Percentiles rank a stretch among this genome's conserved stretches.
phyloP scores from a whole-genome alignment of 2,113 vertebrate genomes.

The Podiceps cristatus region DNA sequence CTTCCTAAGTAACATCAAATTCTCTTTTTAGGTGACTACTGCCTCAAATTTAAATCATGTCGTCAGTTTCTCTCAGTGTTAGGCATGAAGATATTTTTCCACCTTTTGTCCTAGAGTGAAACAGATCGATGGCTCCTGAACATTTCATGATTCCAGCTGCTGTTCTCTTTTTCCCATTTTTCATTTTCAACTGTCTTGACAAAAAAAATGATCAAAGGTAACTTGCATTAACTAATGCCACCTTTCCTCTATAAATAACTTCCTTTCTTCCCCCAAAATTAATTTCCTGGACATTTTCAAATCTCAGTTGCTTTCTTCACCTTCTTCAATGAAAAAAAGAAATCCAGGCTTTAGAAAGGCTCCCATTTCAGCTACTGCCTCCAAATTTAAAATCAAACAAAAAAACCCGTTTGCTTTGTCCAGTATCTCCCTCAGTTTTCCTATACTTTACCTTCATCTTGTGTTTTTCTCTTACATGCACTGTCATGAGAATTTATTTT shows the following conservation, averaged over 20 bases:
- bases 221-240: neutral
- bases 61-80: neutral
- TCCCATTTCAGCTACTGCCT: neutral
- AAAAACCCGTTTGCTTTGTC: neutral
- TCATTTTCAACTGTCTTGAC: constrained; percentile 3
- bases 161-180: neutral
- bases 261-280: neutral
- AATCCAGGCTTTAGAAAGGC: neutral
- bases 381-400: neutral
- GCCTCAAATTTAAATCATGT: neutral
- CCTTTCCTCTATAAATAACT: neutral
- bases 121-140: neutral
- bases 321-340: neutral
- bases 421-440: neutral
- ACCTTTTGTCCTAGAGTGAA: neutral
- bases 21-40: neutral
- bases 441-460: neutral
- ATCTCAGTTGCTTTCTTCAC: neutral
- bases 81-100: neutral
- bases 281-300: neutral
- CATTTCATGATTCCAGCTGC: constrained; percentile 2
- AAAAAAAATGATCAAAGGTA: neutral
- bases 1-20: neutral
- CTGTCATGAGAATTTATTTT: neutral
- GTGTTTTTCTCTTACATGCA: neutral